Evolutionary conservation across 2,113 vertebrate species (phyloP).

Genomic region (Leuciscus idus): DNA sequence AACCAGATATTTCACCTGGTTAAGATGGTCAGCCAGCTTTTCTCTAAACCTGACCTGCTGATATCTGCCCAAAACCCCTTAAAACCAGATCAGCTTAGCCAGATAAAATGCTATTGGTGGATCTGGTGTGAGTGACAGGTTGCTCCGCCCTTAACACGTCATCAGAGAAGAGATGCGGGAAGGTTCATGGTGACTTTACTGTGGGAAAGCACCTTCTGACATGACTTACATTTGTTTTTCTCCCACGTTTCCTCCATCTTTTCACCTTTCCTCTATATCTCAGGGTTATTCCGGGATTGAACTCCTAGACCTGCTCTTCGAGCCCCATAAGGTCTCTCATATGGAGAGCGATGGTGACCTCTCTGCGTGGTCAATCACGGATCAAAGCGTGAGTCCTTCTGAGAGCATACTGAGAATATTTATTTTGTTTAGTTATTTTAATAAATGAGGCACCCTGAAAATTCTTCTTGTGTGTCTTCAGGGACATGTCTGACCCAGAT

Average conservation of each 20-base stretch:
- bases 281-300: conserved; percentile 68
- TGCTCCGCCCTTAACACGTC: no score
- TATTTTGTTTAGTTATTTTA: conserved; percentile 20
- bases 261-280: not conserved
- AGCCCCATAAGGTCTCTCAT: conserved; percentile 74
- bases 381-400: conserved; percentile 69
- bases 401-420: not conserved
- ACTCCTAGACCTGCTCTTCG: conserved; percentile 83
- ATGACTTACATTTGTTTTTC: not conserved
- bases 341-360: not conserved
- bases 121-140: no score
- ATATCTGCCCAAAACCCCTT: no score
- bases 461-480: not conserved
- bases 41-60: no score
- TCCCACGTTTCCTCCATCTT: not conserved
- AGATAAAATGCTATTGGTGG: no score
- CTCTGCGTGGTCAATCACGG: conserved; percentile 61
- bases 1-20: no score
- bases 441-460: not conserved
- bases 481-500: conserved; percentile 16
- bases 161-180: no score
- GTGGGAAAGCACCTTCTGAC: not conserved
- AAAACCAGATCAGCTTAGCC: no score
- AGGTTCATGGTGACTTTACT: no score
- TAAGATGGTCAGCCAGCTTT: no score